Base-by-base conservation (phyloP, 2,113 vertebrate genomes). In the Pterocles orientalis region DNA sequence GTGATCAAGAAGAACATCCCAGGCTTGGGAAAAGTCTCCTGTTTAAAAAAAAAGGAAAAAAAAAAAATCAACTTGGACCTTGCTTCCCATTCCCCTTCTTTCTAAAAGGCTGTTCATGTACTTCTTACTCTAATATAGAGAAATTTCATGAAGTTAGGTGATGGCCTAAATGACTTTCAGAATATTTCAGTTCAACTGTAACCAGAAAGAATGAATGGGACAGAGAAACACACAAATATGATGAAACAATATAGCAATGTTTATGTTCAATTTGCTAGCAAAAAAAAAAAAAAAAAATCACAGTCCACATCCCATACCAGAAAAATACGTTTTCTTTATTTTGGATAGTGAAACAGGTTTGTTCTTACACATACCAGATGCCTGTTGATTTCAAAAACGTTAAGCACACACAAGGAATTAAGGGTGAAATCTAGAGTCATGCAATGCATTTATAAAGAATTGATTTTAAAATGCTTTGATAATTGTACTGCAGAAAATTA, bases 1-100 rank as follows among this genome's bases (percentile, higher is more conserved):
- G 94, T 99, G 99, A 97, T 99, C 99, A 95, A 99, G 98, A 94
- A 99, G 98, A 82, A 99, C 98, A 97, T 99, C 99, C 99, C 99
- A 99, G 48, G 99, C 99, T 98, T 99, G 99, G 61, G 99, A 99
- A 98, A 99, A 99, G 95, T 99, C 99, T 82, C 99, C 99, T 99
- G 83, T 84, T 54, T 31, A 48, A 90, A 48, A 95, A 72, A 54
- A 88, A 43, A 71, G 28, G 69, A 13, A 61, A n/a, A 53, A 48
- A 25, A 58, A 62, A 34, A 76, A 43, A 81, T 86, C 28, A 81
- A 24, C 61, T 81, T 60, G 39, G 25, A 86, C 80, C 14, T 26
- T 28, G 26, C 21, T 57, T 91, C 48, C 56, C 48, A 33, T 43
- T 75, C 28, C 31, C 14, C 34, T 84, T 90, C 7, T 57, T 26